A percentile compares a stretch with the other conserved stretches of the same genome.
Conservation (phyloP, 2,888 invertebrate genomes). For the Carcina quercana region DNA sequence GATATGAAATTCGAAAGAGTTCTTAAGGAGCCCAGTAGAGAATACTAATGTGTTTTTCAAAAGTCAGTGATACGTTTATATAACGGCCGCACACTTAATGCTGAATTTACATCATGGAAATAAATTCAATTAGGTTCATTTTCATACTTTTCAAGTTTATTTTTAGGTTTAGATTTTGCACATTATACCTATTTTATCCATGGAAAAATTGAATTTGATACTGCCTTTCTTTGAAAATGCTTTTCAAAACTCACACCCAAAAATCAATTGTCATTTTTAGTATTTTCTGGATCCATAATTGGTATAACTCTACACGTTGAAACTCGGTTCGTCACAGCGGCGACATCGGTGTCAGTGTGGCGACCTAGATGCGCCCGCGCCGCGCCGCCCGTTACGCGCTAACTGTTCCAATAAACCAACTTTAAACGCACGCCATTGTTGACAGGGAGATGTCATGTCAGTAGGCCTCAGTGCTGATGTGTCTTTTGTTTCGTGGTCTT, state of each 20-base stretch:
- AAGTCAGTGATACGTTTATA: conserved; percentile 21
- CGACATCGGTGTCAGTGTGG: conserved; percentile 62
- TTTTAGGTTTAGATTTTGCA: conserved; percentile 26
- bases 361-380: conserved; percentile 52
- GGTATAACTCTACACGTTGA: too few species aligned
- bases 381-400: conserved; percentile 63
- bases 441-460: conserved; percentile 38
- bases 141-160: neutral
- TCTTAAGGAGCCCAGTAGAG: conserved; percentile 26
- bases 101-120: too few species aligned
- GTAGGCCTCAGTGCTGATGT: conserved; percentile 14
- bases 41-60: conserved; percentile 27
- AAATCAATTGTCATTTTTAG: too few species aligned
- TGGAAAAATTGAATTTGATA: too few species aligned
- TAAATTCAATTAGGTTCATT: too few species aligned
- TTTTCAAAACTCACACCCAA: too few species aligned
- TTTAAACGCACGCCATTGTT: conserved; percentile 48
- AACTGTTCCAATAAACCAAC: conserved; percentile 59
- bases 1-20: conserved; percentile 38
- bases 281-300: too few species aligned
- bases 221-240: too few species aligned
- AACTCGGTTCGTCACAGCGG: too few species aligned
- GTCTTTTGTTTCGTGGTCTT: too few species aligned
- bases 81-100: too few species aligned
- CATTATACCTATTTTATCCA: too few species aligned